These are phyloP conservation scores for Lepidocyrtoides sp. DNA, from an alignment of 2,888 invertebrate species.

Conservation along the genomic window DNA sequence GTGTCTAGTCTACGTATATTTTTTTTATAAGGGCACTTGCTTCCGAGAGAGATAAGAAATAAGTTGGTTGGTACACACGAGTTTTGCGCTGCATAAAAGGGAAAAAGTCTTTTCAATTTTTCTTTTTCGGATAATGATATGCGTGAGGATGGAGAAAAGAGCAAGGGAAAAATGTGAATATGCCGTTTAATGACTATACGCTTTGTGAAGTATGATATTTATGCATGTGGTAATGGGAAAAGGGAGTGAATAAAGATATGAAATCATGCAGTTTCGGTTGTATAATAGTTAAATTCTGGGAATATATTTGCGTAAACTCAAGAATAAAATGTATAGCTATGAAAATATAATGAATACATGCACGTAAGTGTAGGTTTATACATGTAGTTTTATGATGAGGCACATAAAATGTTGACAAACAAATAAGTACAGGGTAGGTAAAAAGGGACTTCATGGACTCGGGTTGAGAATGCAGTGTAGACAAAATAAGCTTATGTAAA, in stretches of 20 bases:
- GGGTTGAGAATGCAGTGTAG: background rate
- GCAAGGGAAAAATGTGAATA: background rate
- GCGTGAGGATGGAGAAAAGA: constrained; percentile 45
- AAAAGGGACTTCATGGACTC: background rate
- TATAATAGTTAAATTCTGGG: background rate
- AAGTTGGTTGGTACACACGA: no score
- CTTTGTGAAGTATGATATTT: background rate
- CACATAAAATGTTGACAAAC: background rate
- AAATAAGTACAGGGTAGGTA: background rate
- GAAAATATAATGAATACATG: background rate
- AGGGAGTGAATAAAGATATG: background rate
- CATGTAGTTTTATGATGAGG: background rate
- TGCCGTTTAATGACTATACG: constrained; percentile 1
- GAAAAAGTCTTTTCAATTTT: constrained; percentile 56
- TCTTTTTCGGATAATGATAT: constrained; percentile 45
- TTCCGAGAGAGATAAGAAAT: constrained; percentile 39
- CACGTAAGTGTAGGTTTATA: background rate
- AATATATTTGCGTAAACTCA: background rate
- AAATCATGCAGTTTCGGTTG: background rate
- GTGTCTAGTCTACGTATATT: background rate
- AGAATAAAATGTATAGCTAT: background rate
- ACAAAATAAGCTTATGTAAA: constrained; percentile 25
- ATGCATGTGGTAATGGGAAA: background rate
- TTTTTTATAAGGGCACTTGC: background rate
- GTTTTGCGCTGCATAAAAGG: constrained; percentile 7